phyloP scores from a whole-genome alignment of 2,888 invertebrate genomes.

The Agrenia bidenticulata region DNA sequence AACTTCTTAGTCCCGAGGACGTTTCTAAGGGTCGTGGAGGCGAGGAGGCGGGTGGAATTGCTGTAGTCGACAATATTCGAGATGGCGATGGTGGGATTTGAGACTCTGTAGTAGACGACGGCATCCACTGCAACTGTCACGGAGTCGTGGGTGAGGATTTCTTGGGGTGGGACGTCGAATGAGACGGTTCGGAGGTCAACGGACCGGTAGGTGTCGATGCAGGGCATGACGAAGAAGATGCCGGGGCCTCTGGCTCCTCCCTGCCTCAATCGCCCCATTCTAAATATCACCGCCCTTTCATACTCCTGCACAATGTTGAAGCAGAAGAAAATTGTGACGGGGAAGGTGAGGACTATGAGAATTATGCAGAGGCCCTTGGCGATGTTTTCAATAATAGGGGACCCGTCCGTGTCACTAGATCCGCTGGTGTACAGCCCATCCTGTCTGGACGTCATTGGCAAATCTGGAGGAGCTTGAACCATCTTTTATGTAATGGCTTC shows the following conservation, averaged over 20 bases:
- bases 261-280: slow-evolving; percentile 58
- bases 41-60: slow-evolving; percentile 16
- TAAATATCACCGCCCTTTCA: slow-evolving; percentile 60
- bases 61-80: slow-evolving; percentile 60
- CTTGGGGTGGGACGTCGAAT: slow-evolving; percentile 66
- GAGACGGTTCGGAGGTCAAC: slow-evolving; percentile 65
- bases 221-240: slow-evolving; percentile 65
- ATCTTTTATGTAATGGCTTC: too few species aligned
- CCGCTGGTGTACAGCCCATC: too few species aligned
- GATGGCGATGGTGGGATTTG: slow-evolving; percentile 59
- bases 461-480: too few species aligned
- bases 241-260: slow-evolving; percentile 62
- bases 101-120: slow-evolving; percentile 54
- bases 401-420: too few species aligned
- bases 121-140: slow-evolving; percentile 62
- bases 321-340: neutral
- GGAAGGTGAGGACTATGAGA: neutral
- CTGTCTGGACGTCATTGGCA: too few species aligned
- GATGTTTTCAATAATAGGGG: too few species aligned
- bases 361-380: too few species aligned
- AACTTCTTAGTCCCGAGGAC: slow-evolving; percentile 16
- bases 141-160: slow-evolving; percentile 58
- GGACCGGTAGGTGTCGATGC: slow-evolving; percentile 59
- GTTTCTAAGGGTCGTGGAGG: slow-evolving; percentile 22
- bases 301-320: slow-evolving; percentile 54